A percentile compares a stretch with the other conserved stretches of the same genome.
phyloP scores from a whole-genome alignment of 2,113 vertebrate species.

The Corapipo altera region DNA sequence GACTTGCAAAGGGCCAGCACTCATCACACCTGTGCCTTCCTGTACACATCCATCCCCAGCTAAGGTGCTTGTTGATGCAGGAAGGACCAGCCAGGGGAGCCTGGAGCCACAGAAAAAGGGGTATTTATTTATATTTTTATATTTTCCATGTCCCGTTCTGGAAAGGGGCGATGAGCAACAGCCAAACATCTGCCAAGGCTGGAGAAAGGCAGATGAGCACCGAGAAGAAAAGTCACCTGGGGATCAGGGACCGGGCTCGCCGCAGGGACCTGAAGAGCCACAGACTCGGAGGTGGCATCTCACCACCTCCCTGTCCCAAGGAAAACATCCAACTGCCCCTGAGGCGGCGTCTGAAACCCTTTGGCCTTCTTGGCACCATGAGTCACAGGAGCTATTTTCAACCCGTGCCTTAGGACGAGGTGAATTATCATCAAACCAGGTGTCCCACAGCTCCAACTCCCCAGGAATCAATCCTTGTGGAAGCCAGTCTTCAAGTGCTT shows the following conservation, averaged over 20 bases:
- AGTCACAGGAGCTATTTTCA: constrained; percentile 26
- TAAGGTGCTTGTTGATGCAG: not conserved
- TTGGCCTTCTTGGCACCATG: not conserved
- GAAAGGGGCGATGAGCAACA: not conserved
- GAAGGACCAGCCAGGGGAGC: not conserved
- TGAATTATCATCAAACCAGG: not conserved
- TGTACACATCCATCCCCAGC: not conserved
- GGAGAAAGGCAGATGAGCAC: not conserved
- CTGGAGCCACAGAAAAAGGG: not conserved
- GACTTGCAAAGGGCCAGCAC: not conserved
- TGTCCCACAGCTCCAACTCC: constrained; percentile 6
- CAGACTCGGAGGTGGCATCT: not conserved
- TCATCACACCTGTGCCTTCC: not conserved
- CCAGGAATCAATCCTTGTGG: not conserved
- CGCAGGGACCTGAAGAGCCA: not conserved
- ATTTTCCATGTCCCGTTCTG: not conserved
- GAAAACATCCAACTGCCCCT: not conserved
- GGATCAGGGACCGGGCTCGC: fast-evolving
- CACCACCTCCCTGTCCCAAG: not conserved
- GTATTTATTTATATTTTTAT: too few species aligned
- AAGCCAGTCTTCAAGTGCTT: fast-evolving
- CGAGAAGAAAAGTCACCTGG: not conserved
- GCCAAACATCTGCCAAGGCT: not conserved
- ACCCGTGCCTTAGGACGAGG: not conserved
- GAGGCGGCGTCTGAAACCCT: not conserved